Conservation (phyloP, 2,113 vertebrate species). For the Hydropotes inermis region DNA sequence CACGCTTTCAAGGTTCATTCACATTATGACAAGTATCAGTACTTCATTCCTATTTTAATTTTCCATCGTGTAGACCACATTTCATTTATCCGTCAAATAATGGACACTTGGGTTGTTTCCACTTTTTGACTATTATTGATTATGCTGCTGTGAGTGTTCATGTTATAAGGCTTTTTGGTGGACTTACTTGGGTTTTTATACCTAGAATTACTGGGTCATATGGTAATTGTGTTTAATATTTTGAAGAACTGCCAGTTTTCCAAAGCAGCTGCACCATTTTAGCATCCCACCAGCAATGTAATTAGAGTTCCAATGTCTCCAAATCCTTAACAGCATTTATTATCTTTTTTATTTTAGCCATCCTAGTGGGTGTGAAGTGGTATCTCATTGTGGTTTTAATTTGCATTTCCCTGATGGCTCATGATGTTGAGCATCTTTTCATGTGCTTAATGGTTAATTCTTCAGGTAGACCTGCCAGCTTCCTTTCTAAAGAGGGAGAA, state of each 20-base stretch:
- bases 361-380: not conserved
- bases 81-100: not conserved
- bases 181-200: not conserved
- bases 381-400: not conserved
- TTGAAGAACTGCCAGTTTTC: not conserved
- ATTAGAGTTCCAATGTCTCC: not conserved
- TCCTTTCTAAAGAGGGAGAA: not conserved
- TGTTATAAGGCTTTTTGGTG: not conserved
- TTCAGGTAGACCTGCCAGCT: not conserved
- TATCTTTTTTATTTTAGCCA: not conserved
- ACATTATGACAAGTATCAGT: not conserved
- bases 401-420: not conserved
- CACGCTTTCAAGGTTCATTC: not conserved
- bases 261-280: not conserved
- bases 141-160: not conserved
- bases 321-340: not conserved
- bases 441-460: not conserved
- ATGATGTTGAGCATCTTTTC: not conserved
- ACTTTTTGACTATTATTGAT: not conserved
- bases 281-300: not conserved
- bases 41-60: not conserved
- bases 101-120: not conserved
- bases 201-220: not conserved
- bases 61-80: not conserved
- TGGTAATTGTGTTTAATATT: not conserved